Percentiles rank a stretch among this genome's conserved stretches.
These are phyloP conservation scores for Carcinoscorpius rotundicauda DNA, from an alignment of 1,140 invertebrate species.

Conservation along the genomic window DNA sequence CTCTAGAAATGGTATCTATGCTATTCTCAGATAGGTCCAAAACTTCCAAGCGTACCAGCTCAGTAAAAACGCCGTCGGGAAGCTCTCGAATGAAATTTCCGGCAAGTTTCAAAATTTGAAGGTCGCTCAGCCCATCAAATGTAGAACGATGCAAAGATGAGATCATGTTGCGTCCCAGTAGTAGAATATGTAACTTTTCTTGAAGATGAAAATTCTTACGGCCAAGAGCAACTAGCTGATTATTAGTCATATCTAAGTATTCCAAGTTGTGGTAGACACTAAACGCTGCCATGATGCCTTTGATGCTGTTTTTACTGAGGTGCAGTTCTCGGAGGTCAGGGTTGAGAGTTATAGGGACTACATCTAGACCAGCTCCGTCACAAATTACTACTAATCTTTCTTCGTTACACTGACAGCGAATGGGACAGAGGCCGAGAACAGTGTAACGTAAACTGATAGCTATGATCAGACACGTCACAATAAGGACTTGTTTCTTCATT, in stretches of 20 bases:
- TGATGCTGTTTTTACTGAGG: constrained; percentile 71
- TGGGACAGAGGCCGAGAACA: constrained; percentile 40
- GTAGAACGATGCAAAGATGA: constrained; percentile 47
- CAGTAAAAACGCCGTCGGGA: constrained; percentile 56
- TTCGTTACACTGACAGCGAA: constrained; percentile 70
- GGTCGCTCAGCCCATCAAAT: constrained; percentile 51
- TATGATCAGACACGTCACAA: too few species aligned
- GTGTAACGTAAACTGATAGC: too few species aligned
- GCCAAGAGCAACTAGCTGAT: constrained; percentile 61
- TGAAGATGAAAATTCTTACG: constrained; percentile 58
- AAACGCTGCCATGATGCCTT: constrained; percentile 70
- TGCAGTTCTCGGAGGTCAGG: constrained; percentile 71
- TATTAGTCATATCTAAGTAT: constrained; percentile 68
- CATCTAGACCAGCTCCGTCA: constrained; percentile 66
- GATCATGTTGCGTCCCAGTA: constrained; percentile 20
- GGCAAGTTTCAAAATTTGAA: constrained; percentile 60
- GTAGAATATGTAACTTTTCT: constrained; percentile 43
- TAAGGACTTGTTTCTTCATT: too few species aligned
- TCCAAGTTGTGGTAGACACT: constrained; percentile 71
- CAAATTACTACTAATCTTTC: constrained; percentile 75
- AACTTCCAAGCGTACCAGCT: constrained; percentile 60
- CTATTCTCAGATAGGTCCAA: constrained; percentile 76
- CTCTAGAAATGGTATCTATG: constrained; percentile 61
- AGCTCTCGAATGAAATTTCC: constrained; percentile 69
- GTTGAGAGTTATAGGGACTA: constrained; percentile 79